phyloP scores from a whole-genome alignment of 2,113 vertebrate genomes.

The Alectura lathami region DNA sequence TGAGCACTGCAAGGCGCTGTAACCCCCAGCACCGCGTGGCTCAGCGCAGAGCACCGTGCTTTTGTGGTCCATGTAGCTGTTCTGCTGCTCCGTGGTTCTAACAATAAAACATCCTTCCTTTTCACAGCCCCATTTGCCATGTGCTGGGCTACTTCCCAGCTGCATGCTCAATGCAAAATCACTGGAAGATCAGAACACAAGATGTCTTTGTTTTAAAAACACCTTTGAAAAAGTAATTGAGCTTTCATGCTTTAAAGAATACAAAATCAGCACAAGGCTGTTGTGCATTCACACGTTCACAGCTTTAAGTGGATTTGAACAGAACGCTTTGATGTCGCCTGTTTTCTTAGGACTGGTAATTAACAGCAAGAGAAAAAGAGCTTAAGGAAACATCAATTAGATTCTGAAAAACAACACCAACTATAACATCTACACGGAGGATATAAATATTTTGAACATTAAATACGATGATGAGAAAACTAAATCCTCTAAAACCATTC shows the following conservation, averaged over 20 bases:
- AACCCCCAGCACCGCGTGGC: neutral
- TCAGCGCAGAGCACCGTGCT: neutral
- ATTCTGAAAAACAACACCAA: neutral
- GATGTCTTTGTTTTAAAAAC: neutral
- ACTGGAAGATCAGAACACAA: neutral
- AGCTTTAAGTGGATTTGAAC: neutral
- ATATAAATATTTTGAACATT: neutral
- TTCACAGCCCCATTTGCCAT: neutral
- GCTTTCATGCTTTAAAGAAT: neutral
- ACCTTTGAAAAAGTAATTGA: neutral
- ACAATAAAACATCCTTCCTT: neutral
- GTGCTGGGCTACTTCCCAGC: neutral
- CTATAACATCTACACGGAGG: neutral
- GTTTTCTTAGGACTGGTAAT: neutral
- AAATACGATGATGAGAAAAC: neutral
- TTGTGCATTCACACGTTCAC: neutral
- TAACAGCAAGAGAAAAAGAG: neutral
- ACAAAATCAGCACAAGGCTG: neutral
- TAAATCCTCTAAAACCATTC: neutral
- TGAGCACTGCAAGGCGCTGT: rapidly evolving
- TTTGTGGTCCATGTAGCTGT: neutral
- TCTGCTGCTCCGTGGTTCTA: neutral
- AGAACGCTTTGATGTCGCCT: neutral
- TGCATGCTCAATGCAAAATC: neutral
- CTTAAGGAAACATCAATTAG: neutral